These are phyloP conservation scores for Dioctria linearis DNA, from an alignment of 2,888 invertebrate species.

Conservation along the genomic window DNA sequence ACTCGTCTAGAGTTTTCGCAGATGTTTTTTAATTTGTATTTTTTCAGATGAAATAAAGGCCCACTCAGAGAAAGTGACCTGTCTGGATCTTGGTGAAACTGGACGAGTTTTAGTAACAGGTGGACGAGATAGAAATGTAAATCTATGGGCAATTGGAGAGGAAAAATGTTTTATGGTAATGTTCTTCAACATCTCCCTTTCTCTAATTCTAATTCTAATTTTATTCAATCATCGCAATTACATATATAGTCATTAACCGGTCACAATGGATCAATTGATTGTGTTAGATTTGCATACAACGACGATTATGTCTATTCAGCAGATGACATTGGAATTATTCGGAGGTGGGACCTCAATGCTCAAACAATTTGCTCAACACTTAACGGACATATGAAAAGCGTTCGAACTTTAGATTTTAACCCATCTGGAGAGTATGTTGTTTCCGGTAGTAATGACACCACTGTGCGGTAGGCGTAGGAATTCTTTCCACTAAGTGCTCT, in stretches of 20 bases:
- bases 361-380: slow-evolving; percentile 69
- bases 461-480: slow-evolving; percentile 69
- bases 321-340: slow-evolving; percentile 92
- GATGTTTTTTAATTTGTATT: slow-evolving; percentile 34
- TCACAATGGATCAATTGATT: slow-evolving; percentile 94
- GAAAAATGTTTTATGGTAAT: slow-evolving; percentile 94
- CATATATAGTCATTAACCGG: slow-evolving; percentile 86
- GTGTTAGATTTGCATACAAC: slow-evolving; percentile 93
- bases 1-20: background rate
- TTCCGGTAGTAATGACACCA: slow-evolving; percentile 93
- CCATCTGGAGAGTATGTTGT: slow-evolving; percentile 95
- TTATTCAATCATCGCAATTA: background rate
- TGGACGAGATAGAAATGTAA: slow-evolving; percentile 97
- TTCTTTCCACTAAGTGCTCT: background rate
- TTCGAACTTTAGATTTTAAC: slow-evolving; percentile 95
- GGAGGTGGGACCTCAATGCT: slow-evolving; percentile 97
- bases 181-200: slow-evolving; percentile 2
- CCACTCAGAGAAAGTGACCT: slow-evolving; percentile 69
- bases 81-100: slow-evolving; percentile 70
- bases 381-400: slow-evolving; percentile 81
- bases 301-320: slow-evolving; percentile 97
- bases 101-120: slow-evolving; percentile 75
- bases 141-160: slow-evolving; percentile 96
- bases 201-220: background rate
- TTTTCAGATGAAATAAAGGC: slow-evolving; percentile 70